These are phyloP conservation scores for Cyclopterus lumpus DNA, from an alignment of 2,797 vertebrate species.

Conservation along the genomic window DNA sequence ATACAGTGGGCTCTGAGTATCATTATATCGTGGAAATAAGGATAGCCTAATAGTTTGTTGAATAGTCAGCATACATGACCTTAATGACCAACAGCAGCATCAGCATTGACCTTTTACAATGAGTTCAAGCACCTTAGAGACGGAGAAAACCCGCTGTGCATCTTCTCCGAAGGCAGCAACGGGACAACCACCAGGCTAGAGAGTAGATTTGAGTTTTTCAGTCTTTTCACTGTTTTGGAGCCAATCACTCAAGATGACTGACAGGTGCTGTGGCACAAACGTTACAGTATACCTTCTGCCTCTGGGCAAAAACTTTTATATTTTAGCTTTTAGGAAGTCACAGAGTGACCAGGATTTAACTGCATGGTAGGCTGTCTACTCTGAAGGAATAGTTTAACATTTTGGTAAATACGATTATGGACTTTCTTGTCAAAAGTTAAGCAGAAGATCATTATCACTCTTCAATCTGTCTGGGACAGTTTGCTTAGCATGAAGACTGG, in stretches of 20 bases:
- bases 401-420: neutral
- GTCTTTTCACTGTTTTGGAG: slow-evolving; percentile 1
- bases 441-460: neutral
- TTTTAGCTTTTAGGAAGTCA: slow-evolving; percentile 4
- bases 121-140: slow-evolving; percentile 13
- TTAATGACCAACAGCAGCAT: slow-evolving; percentile 13
- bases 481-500: neutral
- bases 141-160: neutral
- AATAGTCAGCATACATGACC: slow-evolving; percentile 27
- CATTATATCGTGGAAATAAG: slow-evolving; percentile 29
- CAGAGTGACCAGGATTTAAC: neutral
- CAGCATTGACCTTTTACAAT: slow-evolving; percentile 10
- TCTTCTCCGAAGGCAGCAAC: neutral
- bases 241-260: slow-evolving; percentile 29
- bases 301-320: slow-evolving; percentile 10
- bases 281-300: slow-evolving; percentile 1
- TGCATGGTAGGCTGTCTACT: neutral
- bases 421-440: neutral
- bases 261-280: slow-evolving; percentile 10
- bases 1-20: slow-evolving; percentile 7
- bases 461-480: neutral
- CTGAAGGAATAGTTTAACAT: neutral
- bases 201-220: neutral
- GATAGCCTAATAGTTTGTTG: slow-evolving; percentile 13
- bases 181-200: neutral